phyloP scores from a whole-genome alignment of 2,797 vertebrate species.

The Micrastur ruficollis region DNA sequence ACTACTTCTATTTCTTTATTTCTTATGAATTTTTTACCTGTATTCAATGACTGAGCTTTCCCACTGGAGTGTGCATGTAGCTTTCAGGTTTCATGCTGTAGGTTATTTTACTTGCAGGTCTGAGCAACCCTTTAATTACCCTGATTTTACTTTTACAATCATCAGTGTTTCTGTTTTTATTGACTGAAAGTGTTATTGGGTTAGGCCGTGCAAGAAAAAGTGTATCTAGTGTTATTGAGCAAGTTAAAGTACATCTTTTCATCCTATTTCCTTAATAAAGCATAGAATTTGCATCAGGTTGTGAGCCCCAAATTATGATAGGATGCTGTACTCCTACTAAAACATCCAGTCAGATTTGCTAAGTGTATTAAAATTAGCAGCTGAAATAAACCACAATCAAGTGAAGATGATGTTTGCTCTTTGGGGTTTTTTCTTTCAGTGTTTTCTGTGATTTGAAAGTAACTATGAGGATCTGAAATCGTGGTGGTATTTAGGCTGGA shows the following conservation, averaged over 20 bases:
- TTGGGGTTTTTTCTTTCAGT: not conserved
- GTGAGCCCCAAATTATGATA: not conserved
- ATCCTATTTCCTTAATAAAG: not conserved
- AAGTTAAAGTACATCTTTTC: not conserved
- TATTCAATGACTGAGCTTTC: not conserved
- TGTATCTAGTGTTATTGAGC: fast-evolving
- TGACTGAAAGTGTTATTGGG: not conserved
- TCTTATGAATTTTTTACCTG: not conserved
- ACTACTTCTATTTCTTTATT: not conserved
- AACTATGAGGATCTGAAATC: not conserved
- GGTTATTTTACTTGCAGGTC: not conserved
- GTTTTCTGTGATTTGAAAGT: not conserved
- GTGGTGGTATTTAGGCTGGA: not conserved
- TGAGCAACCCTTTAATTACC: not conserved
- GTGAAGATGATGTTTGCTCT: not conserved
- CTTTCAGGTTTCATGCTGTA: not conserved
- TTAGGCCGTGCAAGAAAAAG: not conserved
- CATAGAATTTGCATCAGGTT: not conserved
- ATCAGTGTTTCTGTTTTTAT: not conserved
- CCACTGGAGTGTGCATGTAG: not conserved
- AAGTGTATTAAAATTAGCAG: not conserved
- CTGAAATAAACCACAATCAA: not conserved
- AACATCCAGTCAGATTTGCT: not conserved
- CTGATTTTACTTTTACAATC: not conserved
- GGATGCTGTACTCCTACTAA: not conserved